These are phyloP conservation scores for Eulemur coronatus DNA, from an alignment of 2,797 vertebrate genomes.

Conservation along the genomic window DNA sequence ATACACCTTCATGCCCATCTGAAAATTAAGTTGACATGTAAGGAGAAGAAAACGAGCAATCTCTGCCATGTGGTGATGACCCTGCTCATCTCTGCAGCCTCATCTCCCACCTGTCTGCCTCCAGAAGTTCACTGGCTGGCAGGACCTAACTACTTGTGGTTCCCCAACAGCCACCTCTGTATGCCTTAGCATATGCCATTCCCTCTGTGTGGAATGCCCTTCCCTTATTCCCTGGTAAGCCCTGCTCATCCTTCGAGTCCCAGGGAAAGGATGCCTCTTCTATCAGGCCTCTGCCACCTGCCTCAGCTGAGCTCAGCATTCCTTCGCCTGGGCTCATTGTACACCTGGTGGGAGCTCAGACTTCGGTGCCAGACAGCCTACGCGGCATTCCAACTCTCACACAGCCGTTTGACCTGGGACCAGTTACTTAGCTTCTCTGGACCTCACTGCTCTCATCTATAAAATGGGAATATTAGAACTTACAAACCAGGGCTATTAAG, in stretches of 20 bases:
- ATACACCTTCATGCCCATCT: not conserved
- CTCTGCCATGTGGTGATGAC: not conserved
- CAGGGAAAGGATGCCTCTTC: not conserved
- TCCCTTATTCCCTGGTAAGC: not conserved
- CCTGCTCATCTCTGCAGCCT: not conserved
- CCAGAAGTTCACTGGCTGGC: not conserved
- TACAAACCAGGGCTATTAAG: not conserved
- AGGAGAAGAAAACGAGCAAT: not conserved
- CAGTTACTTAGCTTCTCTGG: not conserved
- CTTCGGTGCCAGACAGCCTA: not conserved
- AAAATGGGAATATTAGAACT: not conserved
- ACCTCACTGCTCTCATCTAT: not conserved
- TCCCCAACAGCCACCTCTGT: not conserved
- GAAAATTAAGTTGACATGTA: not conserved
- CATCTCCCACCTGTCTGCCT: not conserved
- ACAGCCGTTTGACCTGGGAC: not conserved
- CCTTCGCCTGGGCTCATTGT: not conserved
- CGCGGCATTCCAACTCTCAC: not conserved
- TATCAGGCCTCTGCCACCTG: not conserved
- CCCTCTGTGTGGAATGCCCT: not conserved
- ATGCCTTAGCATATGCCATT: not conserved
- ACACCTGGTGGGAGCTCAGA: not conserved
- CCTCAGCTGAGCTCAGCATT: no score
- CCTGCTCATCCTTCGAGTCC: not conserved
- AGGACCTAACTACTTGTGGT: not conserved